phyloP scores from a whole-genome alignment of 2,113 vertebrate genomes.

The Thryonomys swinderianus region DNA sequence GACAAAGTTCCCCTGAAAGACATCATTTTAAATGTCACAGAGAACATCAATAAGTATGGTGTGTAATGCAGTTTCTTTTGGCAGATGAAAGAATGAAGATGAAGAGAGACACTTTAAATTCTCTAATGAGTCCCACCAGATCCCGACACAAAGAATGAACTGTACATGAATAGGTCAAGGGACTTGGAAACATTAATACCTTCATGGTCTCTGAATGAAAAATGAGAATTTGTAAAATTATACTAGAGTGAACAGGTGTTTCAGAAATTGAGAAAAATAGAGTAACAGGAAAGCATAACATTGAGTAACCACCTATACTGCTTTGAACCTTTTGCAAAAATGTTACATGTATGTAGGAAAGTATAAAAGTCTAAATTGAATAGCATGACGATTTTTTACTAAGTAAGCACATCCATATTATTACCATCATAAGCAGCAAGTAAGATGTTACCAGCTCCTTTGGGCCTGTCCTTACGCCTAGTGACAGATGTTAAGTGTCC shows the following conservation, averaged over 20 bases:
- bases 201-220: slow-evolving; percentile 56
- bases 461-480: neutral
- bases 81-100: slow-evolving; percentile 52
- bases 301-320: neutral
- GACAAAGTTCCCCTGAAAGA: slow-evolving; percentile 61
- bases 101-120: slow-evolving; percentile 54
- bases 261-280: slow-evolving; percentile 65
- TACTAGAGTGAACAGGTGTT: slow-evolving; percentile 58
- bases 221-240: slow-evolving; percentile 45
- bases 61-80: slow-evolving; percentile 63
- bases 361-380: neutral
- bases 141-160: slow-evolving; percentile 55
- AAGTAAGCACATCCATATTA: neutral
- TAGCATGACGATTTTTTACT: neutral
- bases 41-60: slow-evolving; percentile 67
- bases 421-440: neutral
- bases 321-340: slow-evolving; percentile 6
- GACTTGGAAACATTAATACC: slow-evolving; percentile 53
- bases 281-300: neutral
- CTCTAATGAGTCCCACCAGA: slow-evolving; percentile 38
- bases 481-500: neutral
- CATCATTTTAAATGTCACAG: slow-evolving; percentile 69
- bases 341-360: neutral
- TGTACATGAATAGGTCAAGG: slow-evolving; percentile 24
- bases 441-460: neutral